Base-by-base conservation (phyloP, 2,797 vertebrate genomes). In the Hipposideros larvatus region DNA sequence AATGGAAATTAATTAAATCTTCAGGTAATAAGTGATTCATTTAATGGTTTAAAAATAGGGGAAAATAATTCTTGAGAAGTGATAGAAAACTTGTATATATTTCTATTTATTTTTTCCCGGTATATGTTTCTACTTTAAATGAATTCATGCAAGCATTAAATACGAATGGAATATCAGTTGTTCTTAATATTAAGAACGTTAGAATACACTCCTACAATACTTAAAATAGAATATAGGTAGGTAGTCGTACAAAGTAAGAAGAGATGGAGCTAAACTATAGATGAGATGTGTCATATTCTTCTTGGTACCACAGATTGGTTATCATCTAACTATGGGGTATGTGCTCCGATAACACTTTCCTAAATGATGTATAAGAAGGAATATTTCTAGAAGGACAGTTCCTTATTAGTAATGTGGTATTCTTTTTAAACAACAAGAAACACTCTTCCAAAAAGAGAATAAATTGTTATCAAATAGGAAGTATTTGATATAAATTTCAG, bases 1-100 rank as follows among this genome's bases (percentile, higher is more conserved):
- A 84, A 51, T 78, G 11, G 16, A 90, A 94, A 88, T 74, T 80
- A 87, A 90, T 79, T 61, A 92, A 57, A 90, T 77, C 24, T 87
- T 83, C 31, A 82, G 16, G 19, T 82, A 90, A 63, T 51, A 22
- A 65, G 28, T 63, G 10, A 95, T 77, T 92, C 24, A 71, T 53
- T 65, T 89, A 82, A 79, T 95, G 46, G 37, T 90, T 86, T 75
- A 87, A 63, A 83, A 96, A 31, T 2, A 84, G 11, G 46, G 3
- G 21, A 66, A 87, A 59, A 51, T 15, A 82, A 79, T 71, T 5
- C 5, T 86, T 92, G 6, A 85, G 15, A 43, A 93, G 14, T 89
- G 51, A 84, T 34, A 71, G 1, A 63, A 61, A 21, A 7, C 55
- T 86, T 85, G 9, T 18, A 43, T 11, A 1, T 73, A 24, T 93